These are phyloP conservation scores for Echinops telfairi DNA, from an alignment of 2,113 vertebrate genomes.

Conservation along the genomic window DNA sequence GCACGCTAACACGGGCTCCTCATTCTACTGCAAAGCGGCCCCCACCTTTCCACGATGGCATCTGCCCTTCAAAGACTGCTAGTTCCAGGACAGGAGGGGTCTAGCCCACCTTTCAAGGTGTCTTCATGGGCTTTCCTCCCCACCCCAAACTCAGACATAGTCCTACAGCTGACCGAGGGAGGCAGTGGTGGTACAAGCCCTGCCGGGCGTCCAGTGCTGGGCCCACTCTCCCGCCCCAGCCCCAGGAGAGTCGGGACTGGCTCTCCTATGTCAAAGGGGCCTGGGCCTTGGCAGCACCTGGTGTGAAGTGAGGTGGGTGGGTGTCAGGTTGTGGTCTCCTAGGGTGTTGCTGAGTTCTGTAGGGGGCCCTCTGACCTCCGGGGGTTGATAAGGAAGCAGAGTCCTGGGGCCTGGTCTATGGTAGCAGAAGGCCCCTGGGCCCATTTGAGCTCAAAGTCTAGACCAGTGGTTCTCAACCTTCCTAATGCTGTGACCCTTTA, in stretches of 20 bases:
- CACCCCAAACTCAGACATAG: rapidly evolving
- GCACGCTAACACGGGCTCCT: too few relatives aligned
- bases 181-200: rapidly evolving
- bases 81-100: rapidly evolving
- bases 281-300: neutral
- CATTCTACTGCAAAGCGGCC: too few relatives aligned
- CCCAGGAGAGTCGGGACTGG: neutral
- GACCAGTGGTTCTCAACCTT: too few relatives aligned
- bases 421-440: neutral
- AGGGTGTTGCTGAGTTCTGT: neutral
- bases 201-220: rapidly evolving
- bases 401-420: neutral
- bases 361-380: neutral
- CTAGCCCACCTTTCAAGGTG: neutral
- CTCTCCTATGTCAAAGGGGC: neutral
- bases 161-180: neutral
- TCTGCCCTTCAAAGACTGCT: rapidly evolving
- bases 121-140: too few relatives aligned
- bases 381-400: neutral
- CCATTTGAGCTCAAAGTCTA: neutral
- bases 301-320: neutral
- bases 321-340: neutral
- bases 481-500: too few relatives aligned
- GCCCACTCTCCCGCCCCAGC: rapidly evolving
- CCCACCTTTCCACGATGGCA: rapidly evolving